Conservation (phyloP, 2,797 vertebrate genomes). For the Heteromormyrus szaboi region DNA sequence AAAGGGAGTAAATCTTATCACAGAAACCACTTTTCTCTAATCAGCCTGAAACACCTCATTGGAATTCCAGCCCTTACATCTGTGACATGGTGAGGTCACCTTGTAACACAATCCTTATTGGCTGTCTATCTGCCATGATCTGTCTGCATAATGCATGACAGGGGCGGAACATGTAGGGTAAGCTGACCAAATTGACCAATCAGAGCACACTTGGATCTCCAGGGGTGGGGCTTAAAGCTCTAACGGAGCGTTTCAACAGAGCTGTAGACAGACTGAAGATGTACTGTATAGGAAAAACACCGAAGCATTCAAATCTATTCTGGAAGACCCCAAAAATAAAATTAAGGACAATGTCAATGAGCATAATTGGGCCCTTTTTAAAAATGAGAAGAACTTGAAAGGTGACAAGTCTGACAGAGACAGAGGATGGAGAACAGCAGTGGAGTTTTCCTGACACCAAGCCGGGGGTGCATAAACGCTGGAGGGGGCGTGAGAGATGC, state of each 20-base stretch:
- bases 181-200: not conserved
- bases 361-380: not conserved
- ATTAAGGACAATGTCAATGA: not conserved
- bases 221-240: not conserved
- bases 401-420: not conserved
- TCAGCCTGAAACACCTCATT: not conserved
- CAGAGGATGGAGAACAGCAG: not conserved
- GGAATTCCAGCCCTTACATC: not conserved
- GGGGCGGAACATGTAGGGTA: not conserved
- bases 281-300: not conserved
- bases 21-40: not conserved
- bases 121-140: not conserved
- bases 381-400: not conserved
- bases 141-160: not conserved
- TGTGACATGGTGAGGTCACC: not conserved
- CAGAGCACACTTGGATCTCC: not conserved
- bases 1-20: not conserved
- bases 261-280: not conserved
- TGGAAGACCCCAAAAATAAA: not conserved
- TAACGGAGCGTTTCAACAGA: not conserved
- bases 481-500: not conserved
- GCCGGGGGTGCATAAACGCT: not conserved
- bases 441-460: not conserved
- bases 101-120: not conserved
- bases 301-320: not conserved